Evolutionary conservation across 2,113 vertebrate species (phyloP), one percentile per base, ranked within the genome.

Genomic region (Serilophus lunatus): DNA sequence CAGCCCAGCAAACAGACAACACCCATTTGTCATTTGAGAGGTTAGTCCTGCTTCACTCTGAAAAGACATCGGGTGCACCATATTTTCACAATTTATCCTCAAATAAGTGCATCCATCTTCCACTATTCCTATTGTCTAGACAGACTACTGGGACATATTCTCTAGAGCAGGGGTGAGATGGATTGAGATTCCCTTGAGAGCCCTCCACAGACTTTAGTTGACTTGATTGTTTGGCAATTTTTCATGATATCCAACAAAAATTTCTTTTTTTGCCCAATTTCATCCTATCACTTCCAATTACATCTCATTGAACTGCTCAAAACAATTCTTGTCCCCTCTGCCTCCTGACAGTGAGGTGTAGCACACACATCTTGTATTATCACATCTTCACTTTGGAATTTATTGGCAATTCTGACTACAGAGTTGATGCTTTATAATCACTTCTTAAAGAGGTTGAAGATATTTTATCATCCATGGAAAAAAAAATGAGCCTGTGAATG

Each of bases 201-300:
- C 65, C 86, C 61, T 91, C 93, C 81, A 68, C 28, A 87, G 81
- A 65, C 82, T 92, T 70, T 96, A 95, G 96, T 66, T 93, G 91
- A 93, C 78, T 93, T 86, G 94, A 94, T 76, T 93, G 90, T 92
- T 93, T 47, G 72, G 86, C 83, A 93, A 31, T 84, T 93, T 92
- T 82, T 92, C 83, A 70, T 90, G 65, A 91, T 93, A 86, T 94
- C 61, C 86, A 90, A 92, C 8, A 29, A 88, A 90, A 82, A 78
- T 92, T 78, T 88, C 38, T n/a, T 88, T 85, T 94, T 91, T 95
- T 95, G 88, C 86, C 95, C 84, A 92, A 86, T 95, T 95, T 87
- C 88, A 95, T 94, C 82, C 88, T 80, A 91, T 93, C 84, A 86
- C 80, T 95, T 92, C 90, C 82, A 91, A 94, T 94, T 94, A 95